Conservation (phyloP, 2,113 vertebrate species). For the Sigmodon hispidus region DNA sequence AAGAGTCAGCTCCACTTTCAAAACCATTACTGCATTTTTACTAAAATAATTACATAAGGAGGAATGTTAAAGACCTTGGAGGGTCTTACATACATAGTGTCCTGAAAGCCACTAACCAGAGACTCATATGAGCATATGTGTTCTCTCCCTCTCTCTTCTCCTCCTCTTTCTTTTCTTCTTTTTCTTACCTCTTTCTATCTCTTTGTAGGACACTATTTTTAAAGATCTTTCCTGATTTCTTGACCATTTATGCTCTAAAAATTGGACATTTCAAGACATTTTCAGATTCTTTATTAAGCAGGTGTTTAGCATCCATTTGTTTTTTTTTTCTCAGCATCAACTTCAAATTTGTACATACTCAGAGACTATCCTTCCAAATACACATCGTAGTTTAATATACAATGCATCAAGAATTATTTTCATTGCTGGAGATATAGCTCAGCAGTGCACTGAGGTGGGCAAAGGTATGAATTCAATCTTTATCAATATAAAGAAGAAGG, state of each 20-base stretch:
- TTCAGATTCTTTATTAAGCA: conserved; percentile 26
- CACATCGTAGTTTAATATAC: background rate
- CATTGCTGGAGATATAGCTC: background rate
- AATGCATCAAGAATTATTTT: background rate
- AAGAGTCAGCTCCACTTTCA: conserved; percentile 23
- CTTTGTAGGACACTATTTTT: background rate
- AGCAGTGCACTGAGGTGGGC: background rate
- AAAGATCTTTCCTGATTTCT: conserved; percentile 21
- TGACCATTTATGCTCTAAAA: conserved; percentile 6
- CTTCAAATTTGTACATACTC: background rate
- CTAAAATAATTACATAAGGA: conserved; percentile 7
- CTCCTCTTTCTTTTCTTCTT: background rate
- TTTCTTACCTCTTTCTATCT: background rate
- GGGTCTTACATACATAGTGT: background rate
- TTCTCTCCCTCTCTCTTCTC: background rate
- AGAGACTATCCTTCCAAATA: background rate
- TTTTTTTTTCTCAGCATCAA: conserved; percentile 43
- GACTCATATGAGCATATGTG: background rate
- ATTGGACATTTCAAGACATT: background rate
- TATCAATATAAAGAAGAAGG: background rate
- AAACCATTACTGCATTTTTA: conserved; percentile 10
- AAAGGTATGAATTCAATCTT: background rate
- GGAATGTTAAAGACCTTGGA: background rate
- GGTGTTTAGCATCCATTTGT: background rate
- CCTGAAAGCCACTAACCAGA: conserved; percentile 24